Conservation (phyloP, 2,797 vertebrate genomes). For the Antrozous pallidus region DNA sequence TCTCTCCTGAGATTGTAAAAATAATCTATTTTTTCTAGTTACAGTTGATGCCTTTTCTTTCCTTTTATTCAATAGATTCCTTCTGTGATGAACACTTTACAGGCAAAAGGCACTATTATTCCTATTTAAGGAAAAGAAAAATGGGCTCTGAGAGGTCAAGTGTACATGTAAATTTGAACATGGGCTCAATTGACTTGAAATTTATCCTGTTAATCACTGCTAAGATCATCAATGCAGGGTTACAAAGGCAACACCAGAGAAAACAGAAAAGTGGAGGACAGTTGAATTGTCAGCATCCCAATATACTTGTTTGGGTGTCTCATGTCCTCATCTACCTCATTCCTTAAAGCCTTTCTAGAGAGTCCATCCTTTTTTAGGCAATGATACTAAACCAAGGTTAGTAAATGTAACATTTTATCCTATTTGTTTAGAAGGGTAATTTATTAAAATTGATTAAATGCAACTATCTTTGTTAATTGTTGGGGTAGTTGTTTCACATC, state of each 20-base stretch:
- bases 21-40: neutral
- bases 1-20: neutral
- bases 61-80: neutral
- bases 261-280: neutral
- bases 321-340: neutral
- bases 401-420: neutral
- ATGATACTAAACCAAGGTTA: neutral
- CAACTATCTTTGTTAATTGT: neutral
- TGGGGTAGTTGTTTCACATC: neutral
- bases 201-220: neutral
- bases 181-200: neutral
- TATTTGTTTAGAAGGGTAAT: neutral
- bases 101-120: neutral
- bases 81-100: neutral
- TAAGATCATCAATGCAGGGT: neutral
- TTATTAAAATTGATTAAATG: neutral
- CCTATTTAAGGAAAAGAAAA: neutral
- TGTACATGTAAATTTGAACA: neutral
- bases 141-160: neutral
- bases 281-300: neutral
- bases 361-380: neutral
- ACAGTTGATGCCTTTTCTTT: neutral
- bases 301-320: neutral
- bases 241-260: neutral
- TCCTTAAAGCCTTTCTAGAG: neutral